These are phyloP conservation scores for Geophilus truncorum DNA, from an alignment of 2,888 invertebrate species.

Conservation along the genomic window DNA sequence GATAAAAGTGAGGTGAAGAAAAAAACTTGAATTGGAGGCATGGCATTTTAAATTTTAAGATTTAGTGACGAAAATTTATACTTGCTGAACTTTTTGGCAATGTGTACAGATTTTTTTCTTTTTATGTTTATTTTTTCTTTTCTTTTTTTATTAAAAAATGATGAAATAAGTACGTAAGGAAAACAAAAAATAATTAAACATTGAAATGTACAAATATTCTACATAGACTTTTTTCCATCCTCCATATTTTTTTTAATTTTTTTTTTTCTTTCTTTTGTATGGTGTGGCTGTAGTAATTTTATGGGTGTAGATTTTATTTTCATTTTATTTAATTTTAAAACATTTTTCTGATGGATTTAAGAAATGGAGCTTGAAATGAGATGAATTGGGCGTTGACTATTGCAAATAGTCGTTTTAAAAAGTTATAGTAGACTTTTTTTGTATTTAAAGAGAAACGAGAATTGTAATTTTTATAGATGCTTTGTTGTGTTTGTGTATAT, in stretches of 20 bases:
- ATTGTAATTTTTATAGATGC: conserved; percentile 36
- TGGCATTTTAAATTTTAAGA: neutral
- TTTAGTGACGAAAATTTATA: neutral
- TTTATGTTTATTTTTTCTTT: neutral
- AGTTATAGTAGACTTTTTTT: conserved; percentile 31
- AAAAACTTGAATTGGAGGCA: neutral
- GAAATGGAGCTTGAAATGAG: no score
- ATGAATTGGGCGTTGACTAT: neutral
- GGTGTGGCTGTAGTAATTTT: neutral
- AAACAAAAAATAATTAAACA: neutral
- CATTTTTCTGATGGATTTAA: neutral
- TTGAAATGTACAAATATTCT: neutral
- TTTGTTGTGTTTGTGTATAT: conserved; percentile 36
- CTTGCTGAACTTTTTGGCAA: neutral
- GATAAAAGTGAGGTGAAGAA: neutral
- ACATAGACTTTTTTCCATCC: neutral
- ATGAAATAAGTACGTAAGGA: neutral
- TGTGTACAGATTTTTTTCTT: conserved; percentile 15
- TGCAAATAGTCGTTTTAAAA: conserved; percentile 25
- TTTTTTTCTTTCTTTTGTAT: no score
- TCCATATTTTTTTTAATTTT: neutral
- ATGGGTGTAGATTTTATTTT: conserved; percentile 1
- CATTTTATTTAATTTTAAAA: neutral
- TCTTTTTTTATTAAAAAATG: neutral
- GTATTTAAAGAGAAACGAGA: conserved; percentile 30